Evolutionary conservation across 2,113 vertebrate genomes (phyloP).

Genomic region (Aegotheles bennettii): DNA sequence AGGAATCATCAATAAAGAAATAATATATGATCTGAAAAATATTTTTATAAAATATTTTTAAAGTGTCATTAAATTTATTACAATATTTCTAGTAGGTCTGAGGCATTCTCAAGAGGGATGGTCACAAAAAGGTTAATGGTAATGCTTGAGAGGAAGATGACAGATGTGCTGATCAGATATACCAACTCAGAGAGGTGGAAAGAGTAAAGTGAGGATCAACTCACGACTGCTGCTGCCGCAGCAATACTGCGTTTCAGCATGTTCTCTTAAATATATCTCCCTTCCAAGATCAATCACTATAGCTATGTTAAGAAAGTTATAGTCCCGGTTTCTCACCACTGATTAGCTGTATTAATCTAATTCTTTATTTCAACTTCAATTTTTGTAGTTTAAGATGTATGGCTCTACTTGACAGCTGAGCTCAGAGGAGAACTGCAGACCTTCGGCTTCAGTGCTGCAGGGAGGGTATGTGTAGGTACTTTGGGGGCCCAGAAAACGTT

Average conservation of each 20-base stretch:
- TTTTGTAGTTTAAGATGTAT: neutral
- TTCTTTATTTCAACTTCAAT: neutral
- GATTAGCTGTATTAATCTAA: neutral
- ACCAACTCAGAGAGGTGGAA: neutral
- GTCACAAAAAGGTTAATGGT: neutral
- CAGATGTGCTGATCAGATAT: neutral
- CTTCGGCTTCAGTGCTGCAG: neutral
- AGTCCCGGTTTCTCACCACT: neutral
- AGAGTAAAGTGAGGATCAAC: neutral
- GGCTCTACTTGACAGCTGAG: neutral
- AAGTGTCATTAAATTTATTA: neutral
- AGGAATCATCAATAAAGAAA: neutral
- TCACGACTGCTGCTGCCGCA: neutral
- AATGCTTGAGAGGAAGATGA: neutral
- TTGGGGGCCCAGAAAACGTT: neutral
- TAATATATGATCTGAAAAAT: neutral
- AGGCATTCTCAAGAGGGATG: fast-evolving
- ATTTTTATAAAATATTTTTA: neutral
- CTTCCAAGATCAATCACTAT: neutral
- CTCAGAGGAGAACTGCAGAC: neutral
- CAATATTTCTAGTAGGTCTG: neutral
- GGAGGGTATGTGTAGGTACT: neutral
- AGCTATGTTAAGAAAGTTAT: neutral
- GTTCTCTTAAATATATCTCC: neutral
- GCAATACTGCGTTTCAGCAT: neutral